Conservation (phyloP, 2,888 invertebrate genomes). For the Trichacis sp. region DNA sequence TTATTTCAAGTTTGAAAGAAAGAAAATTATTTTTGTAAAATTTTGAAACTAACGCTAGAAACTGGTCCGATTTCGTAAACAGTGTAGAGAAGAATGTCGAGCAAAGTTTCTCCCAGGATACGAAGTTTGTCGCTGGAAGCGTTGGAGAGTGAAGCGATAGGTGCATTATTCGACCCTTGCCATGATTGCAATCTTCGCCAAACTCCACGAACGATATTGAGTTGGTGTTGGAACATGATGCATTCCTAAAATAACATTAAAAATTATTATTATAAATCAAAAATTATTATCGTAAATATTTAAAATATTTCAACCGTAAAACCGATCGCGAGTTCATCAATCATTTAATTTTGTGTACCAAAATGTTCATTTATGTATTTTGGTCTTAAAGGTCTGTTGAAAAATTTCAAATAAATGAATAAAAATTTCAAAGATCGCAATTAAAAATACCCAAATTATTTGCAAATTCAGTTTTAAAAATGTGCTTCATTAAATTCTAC, state of each 20-base stretch:
- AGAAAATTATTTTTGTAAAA: background rate
- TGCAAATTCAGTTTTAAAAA: too few species aligned
- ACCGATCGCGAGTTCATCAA: too few species aligned
- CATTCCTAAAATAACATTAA: slow-evolving; percentile 84
- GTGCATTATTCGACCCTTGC: slow-evolving; percentile 61
- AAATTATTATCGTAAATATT: too few species aligned
- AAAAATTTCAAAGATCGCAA: too few species aligned
- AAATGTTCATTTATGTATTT: too few species aligned
- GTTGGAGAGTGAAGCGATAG: slow-evolving; percentile 71
- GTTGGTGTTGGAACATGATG: slow-evolving; percentile 87
- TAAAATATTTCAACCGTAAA: too few species aligned
- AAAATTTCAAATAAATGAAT: too few species aligned
- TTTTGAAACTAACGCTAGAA: slow-evolving; percentile 57
- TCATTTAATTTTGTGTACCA: too few species aligned
- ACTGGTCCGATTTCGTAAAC: slow-evolving; percentile 74
- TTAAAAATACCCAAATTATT: too few species aligned
- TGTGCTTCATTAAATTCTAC: too few species aligned
- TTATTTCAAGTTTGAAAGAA: background rate
- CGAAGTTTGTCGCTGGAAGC: slow-evolving; percentile 87
- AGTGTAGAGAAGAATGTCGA: slow-evolving; percentile 83
- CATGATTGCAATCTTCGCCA: slow-evolving; percentile 79
- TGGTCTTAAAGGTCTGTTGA: too few species aligned
- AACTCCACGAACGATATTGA: slow-evolving; percentile 85
- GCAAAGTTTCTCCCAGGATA: slow-evolving; percentile 83
- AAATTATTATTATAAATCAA: too few species aligned